Conservation (phyloP, 2,113 vertebrate genomes). For the Hylia prasina region DNA sequence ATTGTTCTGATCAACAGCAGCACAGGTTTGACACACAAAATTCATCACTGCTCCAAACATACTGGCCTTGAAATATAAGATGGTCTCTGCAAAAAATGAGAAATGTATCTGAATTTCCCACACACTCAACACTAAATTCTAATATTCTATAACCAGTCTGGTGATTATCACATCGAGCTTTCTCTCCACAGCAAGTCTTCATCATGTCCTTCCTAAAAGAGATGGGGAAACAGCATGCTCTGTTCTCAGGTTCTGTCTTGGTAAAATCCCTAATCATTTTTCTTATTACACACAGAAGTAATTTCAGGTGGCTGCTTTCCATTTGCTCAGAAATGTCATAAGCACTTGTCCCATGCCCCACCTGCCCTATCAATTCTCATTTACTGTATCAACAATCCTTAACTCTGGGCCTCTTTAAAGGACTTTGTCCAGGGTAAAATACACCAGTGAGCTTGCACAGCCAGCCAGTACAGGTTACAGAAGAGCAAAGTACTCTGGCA, state of each 20-base stretch:
- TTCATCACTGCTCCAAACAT: not conserved
- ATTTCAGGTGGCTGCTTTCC: not conserved
- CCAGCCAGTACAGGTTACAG: not conserved
- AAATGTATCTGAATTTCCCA: not conserved
- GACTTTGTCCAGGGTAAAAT: not conserved
- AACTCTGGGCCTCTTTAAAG: not conserved
- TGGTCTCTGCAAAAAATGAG: not conserved
- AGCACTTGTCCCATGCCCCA: not conserved
- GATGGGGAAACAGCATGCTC: not conserved
- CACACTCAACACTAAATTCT: not conserved
- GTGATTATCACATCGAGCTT: not conserved
- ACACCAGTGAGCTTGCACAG: not conserved
- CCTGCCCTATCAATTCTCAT: not conserved
- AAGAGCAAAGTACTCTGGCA: not conserved
- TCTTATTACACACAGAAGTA: not conserved
- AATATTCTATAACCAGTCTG: not conserved
- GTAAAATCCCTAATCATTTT: not conserved
- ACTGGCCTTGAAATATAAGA: not conserved
- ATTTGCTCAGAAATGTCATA: not conserved
- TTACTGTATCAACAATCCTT: not conserved
- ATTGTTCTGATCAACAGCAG: not conserved
- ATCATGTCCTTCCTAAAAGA: not conserved
- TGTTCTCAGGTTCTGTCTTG: not conserved
- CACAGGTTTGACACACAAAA: not conserved
- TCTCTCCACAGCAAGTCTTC: not conserved